Conservation (phyloP, 2,113 vertebrate genomes). For the Rafetus swinhoei region DNA sequence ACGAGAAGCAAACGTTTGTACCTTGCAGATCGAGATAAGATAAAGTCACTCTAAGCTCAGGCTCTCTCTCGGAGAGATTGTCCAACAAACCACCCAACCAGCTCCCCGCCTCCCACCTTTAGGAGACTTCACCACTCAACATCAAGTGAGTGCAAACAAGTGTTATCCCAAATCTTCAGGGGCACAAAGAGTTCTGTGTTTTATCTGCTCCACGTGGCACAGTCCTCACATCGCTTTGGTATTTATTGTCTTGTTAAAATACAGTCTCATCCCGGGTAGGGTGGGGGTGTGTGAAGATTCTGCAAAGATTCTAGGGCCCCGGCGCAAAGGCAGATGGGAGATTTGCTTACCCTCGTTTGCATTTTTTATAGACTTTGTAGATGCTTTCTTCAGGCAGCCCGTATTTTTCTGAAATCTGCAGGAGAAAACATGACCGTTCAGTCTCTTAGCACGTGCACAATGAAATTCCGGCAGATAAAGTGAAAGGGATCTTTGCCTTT, state of each 20-base stretch:
- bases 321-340: constrained; percentile 15
- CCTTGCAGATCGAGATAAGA: constrained; percentile 14
- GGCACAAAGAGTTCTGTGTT: background rate
- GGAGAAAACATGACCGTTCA: constrained; percentile 24
- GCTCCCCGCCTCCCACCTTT: constrained; percentile 40
- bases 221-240: constrained; percentile 21
- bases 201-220: constrained; percentile 44
- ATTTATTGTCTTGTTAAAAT: constrained; percentile 68
- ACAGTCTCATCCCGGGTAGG: constrained; percentile 3
- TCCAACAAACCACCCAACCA: constrained; percentile 47
- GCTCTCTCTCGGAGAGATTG: constrained; percentile 9
- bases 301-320: background rate
- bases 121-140: constrained; percentile 41
- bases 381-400: constrained; percentile 93
- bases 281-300: no score
- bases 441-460: constrained; percentile 24
- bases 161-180: constrained; percentile 64
- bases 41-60: constrained; percentile 39
- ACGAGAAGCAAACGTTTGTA: constrained; percentile 42
- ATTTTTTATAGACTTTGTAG: constrained; percentile 98
- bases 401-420: constrained; percentile 97
- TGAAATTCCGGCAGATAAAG: constrained; percentile 10
- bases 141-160: constrained; percentile 23
- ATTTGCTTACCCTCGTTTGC: constrained; percentile 95
- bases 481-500: background rate